Evolutionary conservation across 2,888 invertebrate species (phyloP).

Genomic region (Seira sanloemensis): DNA sequence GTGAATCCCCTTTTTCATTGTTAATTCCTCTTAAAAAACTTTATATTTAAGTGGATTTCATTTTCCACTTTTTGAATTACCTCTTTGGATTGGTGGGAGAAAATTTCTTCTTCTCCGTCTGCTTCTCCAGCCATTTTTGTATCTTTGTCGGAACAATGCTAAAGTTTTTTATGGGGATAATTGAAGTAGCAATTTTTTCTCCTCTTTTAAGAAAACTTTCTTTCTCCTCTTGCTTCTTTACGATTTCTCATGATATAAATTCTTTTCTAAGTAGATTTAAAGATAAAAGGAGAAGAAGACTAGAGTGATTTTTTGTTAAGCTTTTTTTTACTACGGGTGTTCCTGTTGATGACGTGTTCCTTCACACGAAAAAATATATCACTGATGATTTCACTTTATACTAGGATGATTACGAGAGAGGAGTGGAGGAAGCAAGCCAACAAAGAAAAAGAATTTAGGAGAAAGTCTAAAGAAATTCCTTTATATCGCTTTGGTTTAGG

Average conservation of each 20-base stretch:
- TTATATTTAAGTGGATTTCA: background rate
- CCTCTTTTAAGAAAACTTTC: background rate
- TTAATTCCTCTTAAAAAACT: background rate
- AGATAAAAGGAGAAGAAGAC: background rate
- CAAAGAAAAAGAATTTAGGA: background rate
- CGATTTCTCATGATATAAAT: background rate
- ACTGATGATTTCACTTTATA: background rate
- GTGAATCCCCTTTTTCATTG: background rate
- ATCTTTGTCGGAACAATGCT: slow-evolving; percentile 23
- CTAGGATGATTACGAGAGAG: no score
- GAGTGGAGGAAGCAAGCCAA: background rate
- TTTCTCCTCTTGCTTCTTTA: background rate
- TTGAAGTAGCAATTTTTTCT: slow-evolving; percentile 23
- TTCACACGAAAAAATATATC: background rate
- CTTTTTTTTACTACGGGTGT: background rate
- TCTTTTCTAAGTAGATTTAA: background rate
- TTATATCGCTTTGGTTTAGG: no score
- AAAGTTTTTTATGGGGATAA: slow-evolving; percentile 39
- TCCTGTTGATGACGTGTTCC: slow-evolving; percentile 35
- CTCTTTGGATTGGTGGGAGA: background rate
- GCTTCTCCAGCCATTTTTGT: background rate
- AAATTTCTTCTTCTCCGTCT: background rate
- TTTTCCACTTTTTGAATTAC: background rate
- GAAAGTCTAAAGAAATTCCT: no score
- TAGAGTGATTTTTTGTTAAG: background rate